These are phyloP conservation scores for Climacteris rufus DNA, from an alignment of 2,113 vertebrate genomes.

Conservation along the genomic window DNA sequence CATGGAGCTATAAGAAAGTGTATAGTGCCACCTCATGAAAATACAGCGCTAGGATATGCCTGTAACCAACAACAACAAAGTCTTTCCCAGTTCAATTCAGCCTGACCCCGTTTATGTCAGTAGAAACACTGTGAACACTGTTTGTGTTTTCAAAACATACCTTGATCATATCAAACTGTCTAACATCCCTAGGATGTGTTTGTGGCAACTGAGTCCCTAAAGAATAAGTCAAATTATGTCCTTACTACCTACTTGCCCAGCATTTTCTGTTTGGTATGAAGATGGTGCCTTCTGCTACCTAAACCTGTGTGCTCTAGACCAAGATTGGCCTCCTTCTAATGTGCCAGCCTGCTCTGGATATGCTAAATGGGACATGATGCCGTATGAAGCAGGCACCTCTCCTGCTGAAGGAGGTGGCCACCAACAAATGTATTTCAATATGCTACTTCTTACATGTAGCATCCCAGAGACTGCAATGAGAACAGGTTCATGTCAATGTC, in stretches of 20 bases:
- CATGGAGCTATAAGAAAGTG: conserved; percentile 76
- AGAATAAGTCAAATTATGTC: background rate
- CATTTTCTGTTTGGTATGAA: background rate
- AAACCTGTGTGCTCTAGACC: background rate
- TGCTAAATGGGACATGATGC: background rate
- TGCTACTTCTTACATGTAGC: background rate
- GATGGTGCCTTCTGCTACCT: background rate
- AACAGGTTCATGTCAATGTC: background rate
- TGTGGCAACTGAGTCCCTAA: background rate
- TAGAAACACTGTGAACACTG: background rate
- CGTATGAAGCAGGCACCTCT: background rate
- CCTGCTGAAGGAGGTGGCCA: background rate
- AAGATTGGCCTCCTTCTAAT: background rate
- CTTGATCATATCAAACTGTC: background rate
- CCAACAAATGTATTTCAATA: fast-evolving
- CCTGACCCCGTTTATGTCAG: background rate
- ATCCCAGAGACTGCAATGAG: background rate
- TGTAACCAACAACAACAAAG: background rate
- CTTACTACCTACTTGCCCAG: background rate
- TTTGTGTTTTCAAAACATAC: background rate
- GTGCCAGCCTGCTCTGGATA: background rate
- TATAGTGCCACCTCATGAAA: conserved; percentile 68
- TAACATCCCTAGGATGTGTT: background rate
- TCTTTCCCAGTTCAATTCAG: background rate
- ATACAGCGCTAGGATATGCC: conserved; percentile 48